Evolutionary conservation across 2,113 vertebrate species (phyloP).

Genomic region (Cynopterus brachyotis): DNA sequence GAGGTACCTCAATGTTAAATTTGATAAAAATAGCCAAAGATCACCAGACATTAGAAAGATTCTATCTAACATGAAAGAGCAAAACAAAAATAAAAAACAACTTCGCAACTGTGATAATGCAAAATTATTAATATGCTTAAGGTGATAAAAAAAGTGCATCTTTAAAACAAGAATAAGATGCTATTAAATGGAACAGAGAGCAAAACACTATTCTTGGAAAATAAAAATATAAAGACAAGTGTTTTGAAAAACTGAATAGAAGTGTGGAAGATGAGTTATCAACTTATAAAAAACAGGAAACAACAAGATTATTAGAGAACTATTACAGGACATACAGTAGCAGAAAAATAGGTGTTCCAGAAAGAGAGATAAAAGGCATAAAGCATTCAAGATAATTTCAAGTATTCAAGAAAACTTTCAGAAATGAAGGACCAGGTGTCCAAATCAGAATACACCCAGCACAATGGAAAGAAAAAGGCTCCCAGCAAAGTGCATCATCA

Average conservation of each 20-base stretch:
- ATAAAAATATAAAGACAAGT: not conserved
- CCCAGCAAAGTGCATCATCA: not conserved
- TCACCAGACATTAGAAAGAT: not conserved
- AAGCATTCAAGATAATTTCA: not conserved
- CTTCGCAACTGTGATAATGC: not conserved
- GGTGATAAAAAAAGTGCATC: not conserved
- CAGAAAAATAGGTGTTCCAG: not conserved
- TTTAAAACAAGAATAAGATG: not conserved
- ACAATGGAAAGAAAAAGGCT: not conserved
- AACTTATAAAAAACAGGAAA: not conserved
- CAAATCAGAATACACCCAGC: not conserved
- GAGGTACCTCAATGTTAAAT: not conserved
- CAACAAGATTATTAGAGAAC: not conserved
- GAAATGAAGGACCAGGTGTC: not conserved
- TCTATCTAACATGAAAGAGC: not conserved
- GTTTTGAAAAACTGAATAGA: not conserved
- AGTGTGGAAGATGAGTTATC: not conserved
- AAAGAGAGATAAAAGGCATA: not conserved
- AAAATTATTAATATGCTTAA: not conserved
- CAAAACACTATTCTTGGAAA: not conserved
- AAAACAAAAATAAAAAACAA: constrained; percentile 11
- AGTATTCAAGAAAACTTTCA: not conserved
- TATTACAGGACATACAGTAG: not conserved
- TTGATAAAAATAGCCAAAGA: not conserved
- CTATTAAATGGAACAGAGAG: not conserved